These are phyloP conservation scores for Halesus radiatus DNA, from an alignment of 1,140 invertebrate species.

Conservation along the genomic window DNA sequence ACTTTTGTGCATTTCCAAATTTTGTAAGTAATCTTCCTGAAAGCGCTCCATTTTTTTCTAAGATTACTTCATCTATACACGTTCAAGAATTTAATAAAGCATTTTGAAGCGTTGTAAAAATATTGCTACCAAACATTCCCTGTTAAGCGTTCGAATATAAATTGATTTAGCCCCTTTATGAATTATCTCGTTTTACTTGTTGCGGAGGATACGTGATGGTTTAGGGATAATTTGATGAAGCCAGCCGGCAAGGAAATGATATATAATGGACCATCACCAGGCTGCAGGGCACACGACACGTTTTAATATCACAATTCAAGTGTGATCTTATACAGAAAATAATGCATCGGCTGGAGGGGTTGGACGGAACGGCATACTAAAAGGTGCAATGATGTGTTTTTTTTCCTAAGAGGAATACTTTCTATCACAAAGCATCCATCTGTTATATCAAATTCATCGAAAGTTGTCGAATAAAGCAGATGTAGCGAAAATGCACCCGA, in stretches of 20 bases:
- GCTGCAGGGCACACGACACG: slow-evolving; percentile 14
- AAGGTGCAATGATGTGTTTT: slow-evolving; percentile 27
- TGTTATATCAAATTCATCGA: slow-evolving; percentile 39
- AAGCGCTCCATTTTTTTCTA: no score
- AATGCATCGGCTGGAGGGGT: slow-evolving; percentile 1
- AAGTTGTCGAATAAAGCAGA: slow-evolving; percentile 36
- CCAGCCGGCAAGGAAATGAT: slow-evolving; percentile 18
- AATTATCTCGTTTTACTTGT: not conserved
- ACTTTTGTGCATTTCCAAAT: no score
- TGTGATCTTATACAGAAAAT: slow-evolving; percentile 12
- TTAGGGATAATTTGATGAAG: not conserved
- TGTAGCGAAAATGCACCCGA: not conserved
- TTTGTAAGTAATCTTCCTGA: no score
- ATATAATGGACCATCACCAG: not conserved
- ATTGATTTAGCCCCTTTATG: not conserved
- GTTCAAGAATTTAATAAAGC: no score
- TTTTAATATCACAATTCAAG: slow-evolving; percentile 36
- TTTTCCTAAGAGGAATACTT: slow-evolving; percentile 12
- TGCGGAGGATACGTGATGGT: not conserved
- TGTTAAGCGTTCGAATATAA: no score
- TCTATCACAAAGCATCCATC: slow-evolving; percentile 29
- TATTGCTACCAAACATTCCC: no score
- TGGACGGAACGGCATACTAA: not conserved
- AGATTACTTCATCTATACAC: no score
- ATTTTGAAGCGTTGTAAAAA: no score